Evolutionary conservation across 2,797 vertebrate genomes (phyloP).

Genomic region (Prionace glauca): DNA sequence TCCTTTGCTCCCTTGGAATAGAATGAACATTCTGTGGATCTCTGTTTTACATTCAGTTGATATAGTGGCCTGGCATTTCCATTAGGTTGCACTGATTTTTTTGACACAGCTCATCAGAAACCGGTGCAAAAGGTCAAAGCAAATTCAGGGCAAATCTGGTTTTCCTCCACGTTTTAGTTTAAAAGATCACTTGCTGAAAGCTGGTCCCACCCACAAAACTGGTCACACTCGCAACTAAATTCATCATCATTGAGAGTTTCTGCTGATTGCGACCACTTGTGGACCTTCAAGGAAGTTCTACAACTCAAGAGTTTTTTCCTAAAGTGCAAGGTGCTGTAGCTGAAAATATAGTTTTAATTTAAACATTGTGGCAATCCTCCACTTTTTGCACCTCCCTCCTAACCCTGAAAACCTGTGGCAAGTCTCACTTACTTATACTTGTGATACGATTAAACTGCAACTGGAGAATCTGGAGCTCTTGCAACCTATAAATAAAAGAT

Average conservation of each 20-base stretch:
- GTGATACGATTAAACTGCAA: conserved; percentile 32
- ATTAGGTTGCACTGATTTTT: background rate
- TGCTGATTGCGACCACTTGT: background rate
- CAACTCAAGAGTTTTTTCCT: background rate
- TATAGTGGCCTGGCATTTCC: background rate
- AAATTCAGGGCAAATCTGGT: background rate
- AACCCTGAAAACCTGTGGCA: background rate
- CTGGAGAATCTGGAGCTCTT: conserved; percentile 24
- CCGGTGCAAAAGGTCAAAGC: background rate
- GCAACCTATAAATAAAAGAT: conserved; percentile 30
- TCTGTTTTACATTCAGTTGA: background rate
- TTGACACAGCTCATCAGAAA: background rate
- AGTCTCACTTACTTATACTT: conserved; percentile 28
- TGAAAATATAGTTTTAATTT: background rate
- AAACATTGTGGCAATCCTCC: background rate
- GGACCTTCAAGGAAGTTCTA: background rate
- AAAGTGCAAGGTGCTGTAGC: background rate
- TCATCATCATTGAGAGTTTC: background rate
- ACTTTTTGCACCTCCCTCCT: background rate
- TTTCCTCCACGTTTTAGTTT: background rate
- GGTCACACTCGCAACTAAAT: background rate
- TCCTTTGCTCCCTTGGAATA: background rate
- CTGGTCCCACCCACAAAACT: background rate
- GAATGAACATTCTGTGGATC: background rate
- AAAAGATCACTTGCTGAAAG: background rate